Conservation (phyloP, 2,888 invertebrate genomes). For the Drosophila tripunctata region DNA sequence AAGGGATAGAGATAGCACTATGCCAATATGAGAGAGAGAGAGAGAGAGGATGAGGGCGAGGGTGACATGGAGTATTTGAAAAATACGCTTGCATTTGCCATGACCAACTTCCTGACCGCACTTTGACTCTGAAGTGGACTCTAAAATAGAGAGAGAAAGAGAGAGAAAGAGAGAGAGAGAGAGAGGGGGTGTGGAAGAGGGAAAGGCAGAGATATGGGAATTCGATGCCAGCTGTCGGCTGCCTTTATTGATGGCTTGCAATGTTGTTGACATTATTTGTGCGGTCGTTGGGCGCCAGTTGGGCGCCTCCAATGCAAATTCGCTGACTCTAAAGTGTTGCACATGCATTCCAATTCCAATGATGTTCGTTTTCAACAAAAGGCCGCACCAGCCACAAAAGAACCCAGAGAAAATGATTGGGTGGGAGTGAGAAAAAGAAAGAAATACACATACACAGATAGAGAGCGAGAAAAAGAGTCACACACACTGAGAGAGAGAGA, state of each 20-base stretch:
- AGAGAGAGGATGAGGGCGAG: neutral
- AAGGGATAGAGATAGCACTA: neutral
- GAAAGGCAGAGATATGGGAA: conserved; percentile 13
- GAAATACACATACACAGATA: neutral
- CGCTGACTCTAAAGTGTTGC: conserved; percentile 60
- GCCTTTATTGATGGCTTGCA: conserved; percentile 66
- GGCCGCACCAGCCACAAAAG: conserved; percentile 7
- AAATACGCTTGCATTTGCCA: conserved; percentile 16
- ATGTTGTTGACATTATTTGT: conserved; percentile 77
- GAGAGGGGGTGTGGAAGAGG: neutral
- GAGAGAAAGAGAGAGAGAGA: neutral
- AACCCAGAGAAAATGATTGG: neutral
- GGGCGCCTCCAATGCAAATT: conserved; percentile 72
- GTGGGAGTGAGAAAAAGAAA: neutral
- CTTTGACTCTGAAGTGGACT: conserved; percentile 5
- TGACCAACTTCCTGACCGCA: conserved; percentile 25
- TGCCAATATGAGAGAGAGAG: neutral
- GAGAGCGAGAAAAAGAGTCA: neutral
- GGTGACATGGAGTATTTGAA: conserved; percentile 4
- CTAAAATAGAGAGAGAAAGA: no score
- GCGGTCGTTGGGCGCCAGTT: conserved; percentile 68
- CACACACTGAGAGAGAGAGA: neutral
- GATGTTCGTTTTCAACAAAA: conserved; percentile 29
- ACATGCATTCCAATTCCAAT: conserved; percentile 41
- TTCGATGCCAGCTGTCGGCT: conserved; percentile 49